Base-by-base conservation (phyloP, 1,140 invertebrate species). In the Atta texana region DNA sequence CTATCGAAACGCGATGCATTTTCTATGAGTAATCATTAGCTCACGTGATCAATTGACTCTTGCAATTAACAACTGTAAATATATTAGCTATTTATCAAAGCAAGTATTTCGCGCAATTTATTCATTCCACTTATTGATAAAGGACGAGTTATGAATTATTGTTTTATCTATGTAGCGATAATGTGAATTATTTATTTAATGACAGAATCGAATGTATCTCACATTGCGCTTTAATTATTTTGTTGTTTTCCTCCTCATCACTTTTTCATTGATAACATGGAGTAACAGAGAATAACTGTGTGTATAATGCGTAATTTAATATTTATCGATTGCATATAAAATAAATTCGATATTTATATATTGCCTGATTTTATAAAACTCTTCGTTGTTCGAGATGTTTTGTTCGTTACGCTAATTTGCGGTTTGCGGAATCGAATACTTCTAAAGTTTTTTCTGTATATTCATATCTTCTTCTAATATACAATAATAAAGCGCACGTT, bases 21-120 rank as follows among this genome's bases (percentile, higher is more conserved):
- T 66, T 31, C n/a, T 66, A 66, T 21, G 31, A 66, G n/a, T 66
- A 66, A 66, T 66, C 31, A 34, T 66, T 66, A 66, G 31, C 31
- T 39, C 31, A 66, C 31, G 31, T n/a, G 64, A 66, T 66, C 31
- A 21, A 66, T 66, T 66, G 39, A 21, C 18, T 39, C 31, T 66
- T 34, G 64, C 21, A 10, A 39, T 66, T 66, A 39, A 66, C 63
- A 8, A n/a, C 64, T 12, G 28, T 64, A 34, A 34, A 66, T 10
- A 5, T n/a, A 39, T 66, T 8, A 66, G 8, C 8, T 66, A 66
- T 66, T 66, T 66, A 64, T 64, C 31, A 66, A 66, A 66, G 14
- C 64, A 21, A 34, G 10, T 39, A 66, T 14, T 39, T 21, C 1
- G 31, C 4, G 64, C 31, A 34, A 34, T 66, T 66, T 66, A 66